Percentiles rank a stretch among this genome's conserved stretches.
phyloP scores from a whole-genome alignment of 2,888 invertebrate species.

The Phortica magna region DNA sequence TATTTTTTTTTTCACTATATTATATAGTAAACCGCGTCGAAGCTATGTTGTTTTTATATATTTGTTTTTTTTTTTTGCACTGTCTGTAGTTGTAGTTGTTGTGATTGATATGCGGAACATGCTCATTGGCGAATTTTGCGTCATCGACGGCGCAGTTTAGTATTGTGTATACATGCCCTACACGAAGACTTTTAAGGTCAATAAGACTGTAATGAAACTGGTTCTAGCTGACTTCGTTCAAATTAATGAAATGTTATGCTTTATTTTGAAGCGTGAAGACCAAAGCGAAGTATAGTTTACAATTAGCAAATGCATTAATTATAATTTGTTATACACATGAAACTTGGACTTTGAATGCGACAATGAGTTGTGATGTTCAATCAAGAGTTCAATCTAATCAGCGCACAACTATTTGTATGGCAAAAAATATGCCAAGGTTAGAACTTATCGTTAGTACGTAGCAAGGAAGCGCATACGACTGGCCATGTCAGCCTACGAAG shows the following conservation, averaged over 20 bases:
- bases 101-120: conserved; percentile 70
- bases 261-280: no score
- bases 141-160: conserved; percentile 51
- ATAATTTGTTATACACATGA: no score
- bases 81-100: conserved; percentile 39
- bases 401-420: neutral
- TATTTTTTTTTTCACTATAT: no score
- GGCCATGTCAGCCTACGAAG: neutral
- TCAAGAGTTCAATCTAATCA: neutral
- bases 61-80: conserved; percentile 15
- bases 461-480: conserved; percentile 22
- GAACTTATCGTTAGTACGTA: conserved; percentile 39
- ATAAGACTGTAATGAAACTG: neutral
- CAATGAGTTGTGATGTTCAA: neutral
- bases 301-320: neutral
- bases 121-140: conserved; percentile 62
- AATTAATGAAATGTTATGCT: no score
- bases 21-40: no score
- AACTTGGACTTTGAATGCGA: neutral
- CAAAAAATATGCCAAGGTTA: no score
- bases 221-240: no score
- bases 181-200: neutral
- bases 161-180: conserved; percentile 34
- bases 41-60: neutral
- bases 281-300: neutral